phyloP scores from a whole-genome alignment of 2,888 invertebrate species.

The Acrobasis consociella region DNA sequence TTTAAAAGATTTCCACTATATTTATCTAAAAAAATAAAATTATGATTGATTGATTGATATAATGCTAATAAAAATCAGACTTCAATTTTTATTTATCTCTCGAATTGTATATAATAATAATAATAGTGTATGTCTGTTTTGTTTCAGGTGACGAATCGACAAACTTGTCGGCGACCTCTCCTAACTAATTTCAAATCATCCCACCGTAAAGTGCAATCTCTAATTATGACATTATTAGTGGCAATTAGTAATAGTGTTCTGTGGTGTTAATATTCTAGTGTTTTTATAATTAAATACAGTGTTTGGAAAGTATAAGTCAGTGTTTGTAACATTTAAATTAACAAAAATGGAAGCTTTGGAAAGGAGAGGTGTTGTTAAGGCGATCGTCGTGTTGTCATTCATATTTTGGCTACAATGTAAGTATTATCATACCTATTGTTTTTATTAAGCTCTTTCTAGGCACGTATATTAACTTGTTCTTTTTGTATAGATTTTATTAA shows the following conservation, averaged over 20 bases:
- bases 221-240: constrained; percentile 16
- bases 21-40: too few species aligned
- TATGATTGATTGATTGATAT: too few species aligned
- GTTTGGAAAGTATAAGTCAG: too few species aligned
- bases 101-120: background rate
- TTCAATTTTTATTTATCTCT: too few species aligned
- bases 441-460: constrained; percentile 9
- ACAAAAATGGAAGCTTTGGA: constrained; percentile 74
- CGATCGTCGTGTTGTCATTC: constrained; percentile 57
- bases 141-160: constrained; percentile 42
- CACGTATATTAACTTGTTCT: background rate
- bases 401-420: constrained; percentile 70
- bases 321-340: constrained; percentile 22
- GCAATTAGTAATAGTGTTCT: background rate
- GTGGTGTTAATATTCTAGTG: constrained; percentile 10
- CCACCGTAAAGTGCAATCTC: constrained; percentile 7
- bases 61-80: too few species aligned
- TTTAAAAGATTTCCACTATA: too few species aligned
- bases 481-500: too few species aligned
- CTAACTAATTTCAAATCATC: background rate
- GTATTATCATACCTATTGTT: too few species aligned
- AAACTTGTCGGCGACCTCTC: background rate
- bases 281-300: constrained; percentile 15
- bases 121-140: constrained; percentile 39
- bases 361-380: constrained; percentile 56